Percentiles rank a stretch among this genome's conserved stretches.
Conservation (phyloP, 2,888 invertebrate genomes). For the Epinotia demarniana region DNA sequence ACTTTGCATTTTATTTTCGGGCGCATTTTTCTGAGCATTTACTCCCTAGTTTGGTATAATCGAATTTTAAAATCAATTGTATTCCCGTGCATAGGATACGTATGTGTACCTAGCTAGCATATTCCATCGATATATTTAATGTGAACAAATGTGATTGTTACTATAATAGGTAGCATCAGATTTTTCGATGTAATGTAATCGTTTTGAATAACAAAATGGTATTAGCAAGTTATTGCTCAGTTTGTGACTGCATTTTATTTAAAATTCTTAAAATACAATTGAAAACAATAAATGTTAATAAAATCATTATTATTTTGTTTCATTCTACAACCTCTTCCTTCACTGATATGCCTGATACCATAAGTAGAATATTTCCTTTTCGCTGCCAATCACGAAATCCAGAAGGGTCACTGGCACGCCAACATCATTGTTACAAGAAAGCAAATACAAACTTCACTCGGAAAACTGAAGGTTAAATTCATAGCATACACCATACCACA, state of each 20-base stretch:
- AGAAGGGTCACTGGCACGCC: no score
- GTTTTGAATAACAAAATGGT: constrained; percentile 61
- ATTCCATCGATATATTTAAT: constrained; percentile 73
- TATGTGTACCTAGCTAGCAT: constrained; percentile 46
- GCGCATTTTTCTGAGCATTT: constrained; percentile 74
- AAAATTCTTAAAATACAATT: constrained; percentile 73
- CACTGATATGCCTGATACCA: no score
- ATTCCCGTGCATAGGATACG: constrained; percentile 46
- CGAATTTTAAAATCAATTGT: constrained; percentile 40
- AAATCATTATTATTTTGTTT: constrained; percentile 67
- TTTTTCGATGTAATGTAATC: constrained; percentile 70
- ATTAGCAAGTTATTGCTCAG: constrained; percentile 74
- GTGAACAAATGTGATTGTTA: constrained; percentile 61
- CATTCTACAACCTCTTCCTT: constrained; percentile 44
- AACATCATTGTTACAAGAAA: no score
- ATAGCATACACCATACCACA: no score
- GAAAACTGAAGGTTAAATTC: no score
- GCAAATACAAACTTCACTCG: no score
- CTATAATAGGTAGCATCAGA: constrained; percentile 68
- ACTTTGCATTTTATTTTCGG: constrained; percentile 55
- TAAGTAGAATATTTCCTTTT: no score
- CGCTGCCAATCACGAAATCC: no score
- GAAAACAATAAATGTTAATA: constrained; percentile 84
- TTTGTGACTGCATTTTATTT: constrained; percentile 72
- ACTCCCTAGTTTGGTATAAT: constrained; percentile 47